Conservation (phyloP, 2,888 invertebrate genomes). For the Trichacis sp. region DNA sequence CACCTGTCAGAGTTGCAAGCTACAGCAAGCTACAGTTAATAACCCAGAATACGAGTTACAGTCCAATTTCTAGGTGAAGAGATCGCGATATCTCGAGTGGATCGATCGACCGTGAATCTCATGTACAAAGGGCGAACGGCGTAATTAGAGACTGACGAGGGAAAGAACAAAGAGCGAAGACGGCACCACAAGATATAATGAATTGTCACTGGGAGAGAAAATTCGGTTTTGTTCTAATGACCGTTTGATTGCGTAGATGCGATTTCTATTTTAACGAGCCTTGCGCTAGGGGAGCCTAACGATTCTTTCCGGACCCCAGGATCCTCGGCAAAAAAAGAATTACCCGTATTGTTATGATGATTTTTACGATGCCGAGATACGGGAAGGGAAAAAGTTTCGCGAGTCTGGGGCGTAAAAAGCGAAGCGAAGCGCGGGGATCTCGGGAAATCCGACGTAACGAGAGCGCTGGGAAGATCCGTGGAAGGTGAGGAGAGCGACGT, state of each 20-base stretch:
- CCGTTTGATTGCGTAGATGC: not conserved
- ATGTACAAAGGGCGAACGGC: conserved; percentile 19
- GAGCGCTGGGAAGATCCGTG: conserved; percentile 21
- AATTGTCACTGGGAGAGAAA: conserved; percentile 20
- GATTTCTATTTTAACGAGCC: not conserved
- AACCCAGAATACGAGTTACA: too few species aligned
- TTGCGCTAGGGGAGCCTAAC: not conserved
- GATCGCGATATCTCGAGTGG: conserved; percentile 22
- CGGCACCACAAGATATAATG: conserved; percentile 14
- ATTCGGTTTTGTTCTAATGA: conserved; percentile 16
- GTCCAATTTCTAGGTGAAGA: conserved; percentile 26
- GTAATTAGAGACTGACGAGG: conserved; percentile 38
- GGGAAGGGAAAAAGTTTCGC: not conserved
- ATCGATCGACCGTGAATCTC: conserved; percentile 34
- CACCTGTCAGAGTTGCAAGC: conserved; percentile 4
- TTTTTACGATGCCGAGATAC: not conserved
- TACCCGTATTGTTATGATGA: not conserved
- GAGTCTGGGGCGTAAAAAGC: conserved; percentile 11
- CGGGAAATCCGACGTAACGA: conserved; percentile 36
- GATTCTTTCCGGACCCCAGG: not conserved
- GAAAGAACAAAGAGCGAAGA: conserved; percentile 23
- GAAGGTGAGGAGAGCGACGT: conserved; percentile 26
- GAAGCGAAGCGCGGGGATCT: conserved; percentile 22
- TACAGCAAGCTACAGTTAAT: too few species aligned
- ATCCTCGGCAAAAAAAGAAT: not conserved